phyloP scores from a whole-genome alignment of 1,140 invertebrate species.

The Zaprionus inermis region DNA sequence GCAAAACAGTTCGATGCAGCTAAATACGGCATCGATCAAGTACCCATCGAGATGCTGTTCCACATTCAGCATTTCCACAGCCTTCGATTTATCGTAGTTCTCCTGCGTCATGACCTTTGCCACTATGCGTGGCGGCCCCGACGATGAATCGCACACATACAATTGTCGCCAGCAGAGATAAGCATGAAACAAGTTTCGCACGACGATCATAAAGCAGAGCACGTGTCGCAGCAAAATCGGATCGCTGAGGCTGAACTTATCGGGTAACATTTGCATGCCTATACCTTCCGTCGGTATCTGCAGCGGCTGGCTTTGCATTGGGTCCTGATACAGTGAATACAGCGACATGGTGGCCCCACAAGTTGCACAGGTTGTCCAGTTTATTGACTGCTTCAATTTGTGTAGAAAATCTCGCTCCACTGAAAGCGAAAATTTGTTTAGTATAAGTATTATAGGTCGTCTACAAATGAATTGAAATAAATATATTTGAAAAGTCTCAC shows the following conservation, averaged over 20 bases:
- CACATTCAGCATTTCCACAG: slow-evolving; percentile 14
- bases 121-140: slow-evolving; percentile 6
- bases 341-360: slow-evolving; percentile 14
- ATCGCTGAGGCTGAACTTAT: slow-evolving; percentile 3
- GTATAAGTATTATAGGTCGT: too few species aligned
- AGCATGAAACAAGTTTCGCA: slow-evolving; percentile 33
- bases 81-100: slow-evolving; percentile 29
- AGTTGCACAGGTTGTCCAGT: neutral
- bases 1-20: slow-evolving; percentile 50
- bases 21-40: slow-evolving; percentile 30
- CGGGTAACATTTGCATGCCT: slow-evolving; percentile 9
- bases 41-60: slow-evolving; percentile 5
- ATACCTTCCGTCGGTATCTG: slow-evolving; percentile 14
- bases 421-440: neutral
- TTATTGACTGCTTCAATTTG: neutral
- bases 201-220: slow-evolving; percentile 28
- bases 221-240: slow-evolving; percentile 52
- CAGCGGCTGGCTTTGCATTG: slow-evolving; percentile 24
- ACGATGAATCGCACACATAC: neutral
- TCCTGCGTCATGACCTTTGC: slow-evolving; percentile 1
- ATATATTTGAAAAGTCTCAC: neutral
- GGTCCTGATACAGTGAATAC: slow-evolving; percentile 52
- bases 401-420: neutral
- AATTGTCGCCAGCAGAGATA: slow-evolving; percentile 53
- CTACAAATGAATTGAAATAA: too few species aligned